Conservation (phyloP, 2,797 vertebrate genomes). For the Molossus molossus region DNA sequence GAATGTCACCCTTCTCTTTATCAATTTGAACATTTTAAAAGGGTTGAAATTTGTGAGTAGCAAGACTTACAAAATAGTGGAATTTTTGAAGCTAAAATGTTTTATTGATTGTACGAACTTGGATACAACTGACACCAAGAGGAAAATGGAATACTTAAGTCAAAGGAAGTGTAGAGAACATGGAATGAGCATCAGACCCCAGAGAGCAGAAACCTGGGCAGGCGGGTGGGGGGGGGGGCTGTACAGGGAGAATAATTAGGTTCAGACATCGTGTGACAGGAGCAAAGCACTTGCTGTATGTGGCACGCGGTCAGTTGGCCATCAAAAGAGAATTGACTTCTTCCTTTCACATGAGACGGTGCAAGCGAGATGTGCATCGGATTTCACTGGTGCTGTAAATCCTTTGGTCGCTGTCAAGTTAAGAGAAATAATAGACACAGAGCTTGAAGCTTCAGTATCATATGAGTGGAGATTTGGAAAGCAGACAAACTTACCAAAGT, state of each 20-base stretch:
- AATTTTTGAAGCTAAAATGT: neutral
- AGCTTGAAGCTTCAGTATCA: neutral
- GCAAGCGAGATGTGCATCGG: neutral
- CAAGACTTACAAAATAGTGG: neutral
- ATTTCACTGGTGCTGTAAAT: neutral
- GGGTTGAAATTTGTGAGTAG: neutral
- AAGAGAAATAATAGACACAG: conserved; percentile 32
- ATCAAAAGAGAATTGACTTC: neutral
- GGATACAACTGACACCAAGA: neutral
- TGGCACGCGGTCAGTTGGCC: neutral
- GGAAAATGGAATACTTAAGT: neutral
- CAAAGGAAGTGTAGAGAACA: neutral
- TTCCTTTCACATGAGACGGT: neutral
- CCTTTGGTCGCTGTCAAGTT: conserved; percentile 15
- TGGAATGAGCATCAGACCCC: neutral
- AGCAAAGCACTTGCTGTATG: neutral
- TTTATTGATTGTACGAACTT: neutral
- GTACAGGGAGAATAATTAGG: neutral
- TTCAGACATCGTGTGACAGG: neutral
- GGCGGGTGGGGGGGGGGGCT: neutral
- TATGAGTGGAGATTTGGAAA: neutral
- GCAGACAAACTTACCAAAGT: neutral
- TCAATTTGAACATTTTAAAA: neutral
- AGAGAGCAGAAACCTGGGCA: neutral
- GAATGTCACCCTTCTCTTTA: neutral